Base-by-base conservation (phyloP, 2,888 invertebrate genomes). In the Drosophila siamana region DNA sequence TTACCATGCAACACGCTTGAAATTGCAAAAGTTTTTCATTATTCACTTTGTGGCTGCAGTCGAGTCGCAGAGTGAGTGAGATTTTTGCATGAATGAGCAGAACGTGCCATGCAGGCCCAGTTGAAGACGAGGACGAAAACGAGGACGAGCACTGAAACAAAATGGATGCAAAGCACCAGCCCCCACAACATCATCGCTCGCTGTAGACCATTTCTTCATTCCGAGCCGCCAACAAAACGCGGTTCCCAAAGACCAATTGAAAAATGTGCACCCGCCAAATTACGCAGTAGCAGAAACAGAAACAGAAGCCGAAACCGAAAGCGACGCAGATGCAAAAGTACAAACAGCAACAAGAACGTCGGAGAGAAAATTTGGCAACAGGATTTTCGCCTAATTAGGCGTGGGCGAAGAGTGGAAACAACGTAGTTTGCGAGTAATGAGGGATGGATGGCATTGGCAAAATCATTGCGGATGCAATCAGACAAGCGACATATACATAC, bases 21-120 rank as follows among this genome's bases (percentile, higher is more conserved):
- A 88, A 90, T 88, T 88, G 89, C 84, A 89, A 88, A 88, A 88
- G 83, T 88, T 88, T 90, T 89, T 84, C 89, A 88, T 89, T 88
- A 86, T 89, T 90, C 88, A 88, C 90, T 89, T 88, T 88, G 88
- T 84, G 88, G 88, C 78, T 88, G 86, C 80, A 80, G 79, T 80
- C 78, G 85, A 87, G 86, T 79, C 78, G 75, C 82, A 83, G 86
- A 88, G 86, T 81, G 86, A 88, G 86, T 81, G 89, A 88, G 89
- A 88, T 88, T 85, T 88, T 86, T 87, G 84, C 89, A 88, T 88
- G 84, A 85, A 85, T 85, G 89, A 85, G 85, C 87, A 73, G 89
- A 79, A 85, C 89, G 84, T 88, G 89, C 86, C 69, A 43, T 19
- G 28, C 51, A 13, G 13, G 30, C 11, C 7, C 55, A 22, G 50